Conservation (phyloP, 1,140 invertebrate genomes). For the Procambarus virginalis region DNA sequence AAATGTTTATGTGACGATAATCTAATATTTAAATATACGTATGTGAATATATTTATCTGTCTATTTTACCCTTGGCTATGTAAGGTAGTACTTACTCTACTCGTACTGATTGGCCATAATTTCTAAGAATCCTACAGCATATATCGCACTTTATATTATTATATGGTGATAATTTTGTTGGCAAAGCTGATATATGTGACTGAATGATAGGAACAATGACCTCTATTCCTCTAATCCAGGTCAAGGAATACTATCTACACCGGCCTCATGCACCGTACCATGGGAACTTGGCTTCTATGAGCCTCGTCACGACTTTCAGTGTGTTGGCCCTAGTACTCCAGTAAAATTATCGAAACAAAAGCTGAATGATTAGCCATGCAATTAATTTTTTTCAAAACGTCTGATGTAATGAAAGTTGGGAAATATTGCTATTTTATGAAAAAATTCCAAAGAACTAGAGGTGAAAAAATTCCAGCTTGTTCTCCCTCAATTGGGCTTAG, state of each 20-base stretch:
- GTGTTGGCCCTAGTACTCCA: neutral
- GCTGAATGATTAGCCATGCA: neutral
- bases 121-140: too few relatives aligned
- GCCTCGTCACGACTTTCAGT: neutral
- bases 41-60: too few relatives aligned
- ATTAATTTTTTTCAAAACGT: neutral
- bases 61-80: too few relatives aligned
- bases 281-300: constrained; percentile 16
- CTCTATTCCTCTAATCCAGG: neutral
- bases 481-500: neutral
- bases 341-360: too few relatives aligned
- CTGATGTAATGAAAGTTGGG: neutral
- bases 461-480: neutral
- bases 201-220: neutral
- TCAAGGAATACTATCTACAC: neutral
- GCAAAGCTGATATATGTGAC: too few relatives aligned
- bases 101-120: too few relatives aligned
- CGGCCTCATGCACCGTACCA: neutral
- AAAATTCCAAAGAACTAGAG: neutral
- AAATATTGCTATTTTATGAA: neutral
- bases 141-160: too few relatives aligned
- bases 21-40: too few relatives aligned
- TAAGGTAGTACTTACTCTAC: too few relatives aligned
- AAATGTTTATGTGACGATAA: too few relatives aligned
- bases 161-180: neutral